phyloP scores from a whole-genome alignment of 2,113 vertebrate genomes.

The Serilophus lunatus region DNA sequence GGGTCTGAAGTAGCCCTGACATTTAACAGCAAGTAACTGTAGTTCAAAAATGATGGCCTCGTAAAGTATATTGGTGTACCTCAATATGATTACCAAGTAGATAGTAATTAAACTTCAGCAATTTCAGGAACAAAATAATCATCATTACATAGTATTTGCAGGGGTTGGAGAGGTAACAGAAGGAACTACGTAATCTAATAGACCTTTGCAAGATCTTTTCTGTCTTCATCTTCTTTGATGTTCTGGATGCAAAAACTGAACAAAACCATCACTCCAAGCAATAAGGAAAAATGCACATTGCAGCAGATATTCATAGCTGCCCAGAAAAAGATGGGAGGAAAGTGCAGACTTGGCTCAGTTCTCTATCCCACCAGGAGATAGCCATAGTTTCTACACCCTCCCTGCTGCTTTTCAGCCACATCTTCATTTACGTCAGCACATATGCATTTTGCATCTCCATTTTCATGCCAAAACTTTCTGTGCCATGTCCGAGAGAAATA shows the following conservation, averaged over 20 bases:
- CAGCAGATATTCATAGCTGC: neutral
- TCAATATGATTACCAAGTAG: neutral
- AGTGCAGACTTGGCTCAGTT: neutral
- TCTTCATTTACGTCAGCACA: neutral
- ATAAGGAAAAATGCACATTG: neutral
- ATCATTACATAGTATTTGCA: neutral
- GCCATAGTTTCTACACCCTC: neutral
- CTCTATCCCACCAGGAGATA: neutral
- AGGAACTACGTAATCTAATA: neutral
- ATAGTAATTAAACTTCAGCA: neutral
- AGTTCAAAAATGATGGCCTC: neutral
- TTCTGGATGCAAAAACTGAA: neutral
- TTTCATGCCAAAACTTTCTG: conserved; percentile 11
- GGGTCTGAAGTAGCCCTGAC: neutral
- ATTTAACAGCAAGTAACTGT: neutral
- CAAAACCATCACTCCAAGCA: neutral
- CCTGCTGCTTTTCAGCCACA: neutral
- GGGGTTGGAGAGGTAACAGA: neutral
- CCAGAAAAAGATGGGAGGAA: neutral
- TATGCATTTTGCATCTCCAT: neutral
- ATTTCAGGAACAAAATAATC: neutral
- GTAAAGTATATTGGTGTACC: neutral
- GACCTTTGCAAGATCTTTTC: conserved; percentile 4
- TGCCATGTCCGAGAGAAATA: neutral
- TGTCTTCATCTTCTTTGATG: neutral